Conservation (phyloP, 2,797 vertebrate genomes). For the Anas flavirostris region DNA sequence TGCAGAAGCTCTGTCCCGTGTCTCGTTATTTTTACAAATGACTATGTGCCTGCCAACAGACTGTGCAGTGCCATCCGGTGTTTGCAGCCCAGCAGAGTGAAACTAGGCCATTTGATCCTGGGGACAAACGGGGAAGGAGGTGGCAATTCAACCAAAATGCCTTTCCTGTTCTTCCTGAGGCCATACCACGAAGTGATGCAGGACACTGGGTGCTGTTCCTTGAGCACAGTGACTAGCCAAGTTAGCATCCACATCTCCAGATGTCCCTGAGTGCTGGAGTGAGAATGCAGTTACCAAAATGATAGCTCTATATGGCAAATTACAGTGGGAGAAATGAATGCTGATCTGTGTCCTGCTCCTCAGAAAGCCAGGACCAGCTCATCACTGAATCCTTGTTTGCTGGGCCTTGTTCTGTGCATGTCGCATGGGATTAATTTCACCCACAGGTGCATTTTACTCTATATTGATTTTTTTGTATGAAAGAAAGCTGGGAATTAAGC, state of each 20-base stretch:
- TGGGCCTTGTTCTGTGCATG: neutral
- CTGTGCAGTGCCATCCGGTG: neutral
- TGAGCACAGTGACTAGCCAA: accelerated
- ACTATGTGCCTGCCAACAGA: neutral
- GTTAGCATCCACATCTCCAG: accelerated
- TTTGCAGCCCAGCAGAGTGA: neutral
- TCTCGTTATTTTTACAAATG: neutral
- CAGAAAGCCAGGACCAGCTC: neutral
- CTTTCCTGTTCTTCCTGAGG: neutral
- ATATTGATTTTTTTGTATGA: conserved; percentile 9
- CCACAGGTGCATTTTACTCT: conserved; percentile 19
- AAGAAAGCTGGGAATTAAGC: conserved; percentile 47
- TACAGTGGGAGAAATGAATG: neutral
- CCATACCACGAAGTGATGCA: accelerated
- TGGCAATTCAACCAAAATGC: neutral
- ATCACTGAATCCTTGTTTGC: neutral
- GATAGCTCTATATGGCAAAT: neutral
- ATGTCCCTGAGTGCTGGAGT: neutral
- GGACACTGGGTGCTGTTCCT: neutral
- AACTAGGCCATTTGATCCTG: neutral
- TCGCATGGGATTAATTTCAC: conserved; percentile 26
- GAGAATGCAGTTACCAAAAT: neutral
- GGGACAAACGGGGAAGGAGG: neutral
- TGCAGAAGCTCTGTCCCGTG: neutral
- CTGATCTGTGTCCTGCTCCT: neutral